These are phyloP conservation scores for Boulengeromyrus knoepffleri DNA, from an alignment of 2,113 vertebrate genomes.

Conservation along the genomic window DNA sequence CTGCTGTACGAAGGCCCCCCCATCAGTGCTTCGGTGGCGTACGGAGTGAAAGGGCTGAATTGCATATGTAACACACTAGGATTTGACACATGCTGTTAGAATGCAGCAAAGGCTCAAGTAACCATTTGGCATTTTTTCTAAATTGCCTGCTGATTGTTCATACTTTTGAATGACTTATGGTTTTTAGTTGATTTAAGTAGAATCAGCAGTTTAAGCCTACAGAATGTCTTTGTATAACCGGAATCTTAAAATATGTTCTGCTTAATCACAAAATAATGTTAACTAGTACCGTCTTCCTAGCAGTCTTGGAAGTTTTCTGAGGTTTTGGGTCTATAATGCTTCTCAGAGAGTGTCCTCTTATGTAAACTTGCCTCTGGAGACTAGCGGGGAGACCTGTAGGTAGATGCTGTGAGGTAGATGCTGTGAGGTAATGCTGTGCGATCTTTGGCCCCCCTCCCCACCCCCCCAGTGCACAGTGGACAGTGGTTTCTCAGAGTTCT, in stretches of 20 bases:
- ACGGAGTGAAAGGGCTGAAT: background rate
- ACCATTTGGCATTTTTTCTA: background rate
- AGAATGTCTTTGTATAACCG: background rate
- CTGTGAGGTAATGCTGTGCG: background rate
- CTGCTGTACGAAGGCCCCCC: background rate
- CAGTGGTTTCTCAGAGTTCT: constrained; percentile 85
- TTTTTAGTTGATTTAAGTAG: background rate
- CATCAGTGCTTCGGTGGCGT: background rate
- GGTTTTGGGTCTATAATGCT: background rate
- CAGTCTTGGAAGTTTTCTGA: background rate
- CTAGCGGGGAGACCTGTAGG: background rate
- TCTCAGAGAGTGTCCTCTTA: background rate
- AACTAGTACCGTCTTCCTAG: background rate
- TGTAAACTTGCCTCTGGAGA: background rate
- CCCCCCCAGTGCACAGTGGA: constrained; percentile 82
- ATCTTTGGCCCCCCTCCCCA: constrained; percentile 17
- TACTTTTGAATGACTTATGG: background rate
- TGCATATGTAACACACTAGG: background rate
- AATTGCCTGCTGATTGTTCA: background rate
- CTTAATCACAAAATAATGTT: background rate
- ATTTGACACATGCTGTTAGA: background rate
- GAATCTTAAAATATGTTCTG: background rate
- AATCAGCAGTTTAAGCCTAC: background rate
- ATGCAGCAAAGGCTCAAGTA: background rate
- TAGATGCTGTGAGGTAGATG: background rate